Percentiles rank a stretch among this genome's conserved stretches.
These are phyloP conservation scores for Drosophila meridiana DNA, from an alignment of 2,888 invertebrate species.

Conservation along the genomic window DNA sequence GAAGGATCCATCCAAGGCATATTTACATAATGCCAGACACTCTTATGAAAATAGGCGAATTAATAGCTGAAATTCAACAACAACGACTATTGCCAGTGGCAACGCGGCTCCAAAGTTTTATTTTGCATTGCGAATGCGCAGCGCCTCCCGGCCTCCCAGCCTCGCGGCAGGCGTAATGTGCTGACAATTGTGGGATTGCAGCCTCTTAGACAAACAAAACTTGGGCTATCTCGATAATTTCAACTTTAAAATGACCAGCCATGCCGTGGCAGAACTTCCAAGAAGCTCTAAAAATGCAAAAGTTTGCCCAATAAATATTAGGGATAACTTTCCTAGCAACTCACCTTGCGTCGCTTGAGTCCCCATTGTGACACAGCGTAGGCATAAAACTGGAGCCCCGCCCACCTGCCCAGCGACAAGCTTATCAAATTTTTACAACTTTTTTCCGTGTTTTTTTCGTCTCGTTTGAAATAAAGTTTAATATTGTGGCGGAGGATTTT, in stretches of 20 bases:
- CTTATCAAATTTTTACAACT: slow-evolving; percentile 63
- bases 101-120: slow-evolving; percentile 55
- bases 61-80: slow-evolving; percentile 56
- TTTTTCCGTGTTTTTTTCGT: slow-evolving; percentile 13
- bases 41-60: slow-evolving; percentile 63
- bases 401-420: slow-evolving; percentile 66
- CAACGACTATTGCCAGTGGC: slow-evolving; percentile 65
- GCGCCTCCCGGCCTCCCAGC: background rate
- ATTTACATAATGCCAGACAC: slow-evolving; percentile 52
- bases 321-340: slow-evolving; percentile 66
- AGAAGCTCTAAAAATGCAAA: slow-evolving; percentile 76
- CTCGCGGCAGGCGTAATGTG: slow-evolving; percentile 60
- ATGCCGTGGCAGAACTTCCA: slow-evolving; percentile 47
- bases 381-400: slow-evolving; percentile 45
- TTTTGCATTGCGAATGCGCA: slow-evolving; percentile 46
- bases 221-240: slow-evolving; percentile 67
- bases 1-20: slow-evolving; percentile 10
- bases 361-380: slow-evolving; percentile 11
- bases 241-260: slow-evolving; percentile 72
- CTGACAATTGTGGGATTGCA: slow-evolving; percentile 70
- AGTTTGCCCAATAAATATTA: slow-evolving; percentile 78
- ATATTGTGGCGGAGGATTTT: slow-evolving; percentile 42
- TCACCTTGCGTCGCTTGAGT: slow-evolving; percentile 60
- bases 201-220: slow-evolving; percentile 38
- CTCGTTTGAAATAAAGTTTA: slow-evolving; percentile 42